Evolutionary conservation across 2,888 invertebrate species (phyloP).

Genomic region (Agonopterix heracliana): DNA sequence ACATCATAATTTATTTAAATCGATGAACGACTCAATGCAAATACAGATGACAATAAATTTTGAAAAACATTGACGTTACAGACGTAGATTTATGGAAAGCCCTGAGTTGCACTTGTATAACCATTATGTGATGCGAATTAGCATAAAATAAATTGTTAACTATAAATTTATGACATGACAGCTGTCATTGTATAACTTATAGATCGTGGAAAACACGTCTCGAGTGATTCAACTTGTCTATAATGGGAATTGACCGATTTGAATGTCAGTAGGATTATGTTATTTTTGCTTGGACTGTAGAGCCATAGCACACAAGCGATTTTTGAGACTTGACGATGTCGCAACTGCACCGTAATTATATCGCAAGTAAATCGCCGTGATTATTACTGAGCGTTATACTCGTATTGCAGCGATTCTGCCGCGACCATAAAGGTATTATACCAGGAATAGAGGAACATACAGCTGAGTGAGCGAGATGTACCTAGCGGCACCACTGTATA

Average conservation of each 20-base stretch:
- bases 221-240: conserved; percentile 8
- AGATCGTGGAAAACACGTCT: conserved; percentile 17
- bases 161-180: conserved; percentile 20
- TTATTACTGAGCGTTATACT: too few relatives aligned
- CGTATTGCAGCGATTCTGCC: too few relatives aligned
- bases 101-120: conserved; percentile 3
- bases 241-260: conserved; percentile 10
- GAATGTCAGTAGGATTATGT: neutral
- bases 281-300: too few relatives aligned
- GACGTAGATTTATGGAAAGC: conserved; percentile 9
- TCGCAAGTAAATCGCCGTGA: too few relatives aligned
- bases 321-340: too few relatives aligned
- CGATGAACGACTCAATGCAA: neutral
- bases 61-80: conserved; percentile 8
- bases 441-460: too few relatives aligned
- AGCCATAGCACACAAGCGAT: too few relatives aligned
- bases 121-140: conserved; percentile 10
- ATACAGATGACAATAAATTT: conserved; percentile 8
- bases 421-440: too few relatives aligned
- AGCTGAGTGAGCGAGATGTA: too few relatives aligned
- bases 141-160: conserved; percentile 15
- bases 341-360: too few relatives aligned
- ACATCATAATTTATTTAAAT: too few relatives aligned
- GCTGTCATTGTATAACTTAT: conserved; percentile 20
- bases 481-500: too few relatives aligned